Evolutionary conservation across 1,140 invertebrate species (phyloP).

Genomic region (Zaprionus ghesquierei): DNA sequence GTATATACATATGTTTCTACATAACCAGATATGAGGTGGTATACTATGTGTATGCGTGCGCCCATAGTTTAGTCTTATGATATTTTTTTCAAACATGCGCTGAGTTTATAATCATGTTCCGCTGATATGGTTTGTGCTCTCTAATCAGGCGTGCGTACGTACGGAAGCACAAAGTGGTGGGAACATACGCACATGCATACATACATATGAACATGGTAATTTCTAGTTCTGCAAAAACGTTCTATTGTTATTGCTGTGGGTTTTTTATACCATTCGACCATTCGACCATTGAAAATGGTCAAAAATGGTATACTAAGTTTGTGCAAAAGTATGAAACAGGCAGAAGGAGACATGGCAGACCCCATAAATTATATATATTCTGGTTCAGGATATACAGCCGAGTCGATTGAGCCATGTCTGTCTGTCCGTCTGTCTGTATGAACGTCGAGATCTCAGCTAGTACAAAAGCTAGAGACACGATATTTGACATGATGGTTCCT

Average conservation of each 20-base stretch:
- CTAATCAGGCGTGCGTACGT: slow-evolving; percentile 2
- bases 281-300: too few relatives aligned
- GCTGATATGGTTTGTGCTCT: neutral
- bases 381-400: too few relatives aligned
- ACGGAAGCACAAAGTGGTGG: slow-evolving; percentile 13
- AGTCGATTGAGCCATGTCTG: too few relatives aligned
- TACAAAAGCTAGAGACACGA: too few relatives aligned
- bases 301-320: too few relatives aligned
- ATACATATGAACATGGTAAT: neutral
- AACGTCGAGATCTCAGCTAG: too few relatives aligned
- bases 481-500: too few relatives aligned
- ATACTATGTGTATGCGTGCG: neutral
- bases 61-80: neutral
- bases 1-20: neutral
- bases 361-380: too few relatives aligned
- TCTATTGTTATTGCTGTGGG: slow-evolving; percentile 32
- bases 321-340: too few relatives aligned
- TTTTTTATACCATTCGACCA: too few relatives aligned
- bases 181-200: neutral
- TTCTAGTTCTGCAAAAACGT: neutral
- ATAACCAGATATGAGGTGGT: neutral
- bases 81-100: slow-evolving; percentile 4
- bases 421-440: too few relatives aligned
- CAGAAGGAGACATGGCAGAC: too few relatives aligned
- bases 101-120: slow-evolving; percentile 18